Evolutionary conservation across 2,113 vertebrate genomes (phyloP).

Genomic region (Hyperoodon ampullatus): DNA sequence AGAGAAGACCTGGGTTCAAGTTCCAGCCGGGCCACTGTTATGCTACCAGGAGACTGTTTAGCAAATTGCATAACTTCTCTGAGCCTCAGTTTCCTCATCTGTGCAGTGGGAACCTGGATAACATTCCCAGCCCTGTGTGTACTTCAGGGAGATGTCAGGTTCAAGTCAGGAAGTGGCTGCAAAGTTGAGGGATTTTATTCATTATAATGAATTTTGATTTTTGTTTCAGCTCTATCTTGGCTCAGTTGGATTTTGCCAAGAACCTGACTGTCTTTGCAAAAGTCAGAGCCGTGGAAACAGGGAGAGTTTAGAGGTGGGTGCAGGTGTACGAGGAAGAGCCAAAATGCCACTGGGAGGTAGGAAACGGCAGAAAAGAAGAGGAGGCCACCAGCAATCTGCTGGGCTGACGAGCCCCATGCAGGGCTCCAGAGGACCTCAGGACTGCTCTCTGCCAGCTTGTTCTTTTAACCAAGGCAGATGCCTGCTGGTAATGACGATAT

Average conservation of each 20-base stretch:
- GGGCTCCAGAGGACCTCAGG: not conserved
- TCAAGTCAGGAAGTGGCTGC: not conserved
- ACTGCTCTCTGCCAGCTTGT: not conserved
- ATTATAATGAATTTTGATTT: not conserved
- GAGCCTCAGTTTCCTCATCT: not conserved
- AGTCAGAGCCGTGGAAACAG: not conserved
- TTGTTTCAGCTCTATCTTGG: not conserved
- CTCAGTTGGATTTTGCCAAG: not conserved
- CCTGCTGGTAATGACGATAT: not conserved
- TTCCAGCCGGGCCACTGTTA: not conserved
- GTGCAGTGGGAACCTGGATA: not conserved
- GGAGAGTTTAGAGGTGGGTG: too few species aligned
- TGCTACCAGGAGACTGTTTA: not conserved
- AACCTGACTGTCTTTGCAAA: not conserved
- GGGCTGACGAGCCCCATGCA: not conserved
- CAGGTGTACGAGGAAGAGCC: not conserved
- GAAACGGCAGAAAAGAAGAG: not conserved
- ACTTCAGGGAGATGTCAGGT: not conserved
- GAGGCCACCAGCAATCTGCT: not conserved
- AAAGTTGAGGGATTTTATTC: not conserved
- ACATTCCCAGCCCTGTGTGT: not conserved
- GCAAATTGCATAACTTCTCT: not conserved
- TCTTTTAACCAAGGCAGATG: not conserved
- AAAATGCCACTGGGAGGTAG: not conserved
- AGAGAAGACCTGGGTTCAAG: slow-evolving; percentile 23